A percentile compares a stretch with the other conserved stretches of the same genome.
Evolutionary conservation across 2,113 vertebrate genomes (phyloP).

Genomic region (Ptyas mucosa): DNA sequence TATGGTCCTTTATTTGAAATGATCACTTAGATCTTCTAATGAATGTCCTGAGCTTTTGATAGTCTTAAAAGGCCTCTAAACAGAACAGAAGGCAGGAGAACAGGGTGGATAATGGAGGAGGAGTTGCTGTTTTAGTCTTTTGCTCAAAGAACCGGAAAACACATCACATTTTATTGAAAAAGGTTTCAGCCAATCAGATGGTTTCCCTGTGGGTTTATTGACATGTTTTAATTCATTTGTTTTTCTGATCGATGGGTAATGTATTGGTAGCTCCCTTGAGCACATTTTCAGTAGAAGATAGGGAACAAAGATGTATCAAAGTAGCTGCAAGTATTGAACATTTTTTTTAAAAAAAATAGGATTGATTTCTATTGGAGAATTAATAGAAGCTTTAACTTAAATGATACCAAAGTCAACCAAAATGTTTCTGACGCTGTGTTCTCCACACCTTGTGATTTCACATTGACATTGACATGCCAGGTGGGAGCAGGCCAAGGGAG

Average conservation of each 20-base stretch:
- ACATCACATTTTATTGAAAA: not conserved
- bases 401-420: conserved; percentile 37
- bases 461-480: conserved; percentile 51
- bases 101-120: not conserved
- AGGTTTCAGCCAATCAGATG: not conserved
- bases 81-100: not conserved
- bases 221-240: not conserved
- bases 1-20: not conserved
- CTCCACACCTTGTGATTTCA: conserved; percentile 39
- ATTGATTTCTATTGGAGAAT: conserved; percentile 28
- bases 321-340: not conserved
- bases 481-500: conserved; percentile 21
- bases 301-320: conserved; percentile 27
- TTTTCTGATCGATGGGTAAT: not conserved
- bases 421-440: conserved; percentile 49
- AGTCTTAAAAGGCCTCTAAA: not conserved
- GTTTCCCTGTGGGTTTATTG: not conserved
- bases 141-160: conserved; percentile 5
- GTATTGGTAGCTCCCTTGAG: not conserved
- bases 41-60: not conserved
- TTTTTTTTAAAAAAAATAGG: conserved; percentile 20
- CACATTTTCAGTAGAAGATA: not conserved
- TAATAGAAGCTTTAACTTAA: conserved; percentile 25
- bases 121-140: not conserved
- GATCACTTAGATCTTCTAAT: not conserved